These are phyloP conservation scores for Trimorus sp. DNA, from an alignment of 2,888 invertebrate species.

Conservation along the genomic window DNA sequence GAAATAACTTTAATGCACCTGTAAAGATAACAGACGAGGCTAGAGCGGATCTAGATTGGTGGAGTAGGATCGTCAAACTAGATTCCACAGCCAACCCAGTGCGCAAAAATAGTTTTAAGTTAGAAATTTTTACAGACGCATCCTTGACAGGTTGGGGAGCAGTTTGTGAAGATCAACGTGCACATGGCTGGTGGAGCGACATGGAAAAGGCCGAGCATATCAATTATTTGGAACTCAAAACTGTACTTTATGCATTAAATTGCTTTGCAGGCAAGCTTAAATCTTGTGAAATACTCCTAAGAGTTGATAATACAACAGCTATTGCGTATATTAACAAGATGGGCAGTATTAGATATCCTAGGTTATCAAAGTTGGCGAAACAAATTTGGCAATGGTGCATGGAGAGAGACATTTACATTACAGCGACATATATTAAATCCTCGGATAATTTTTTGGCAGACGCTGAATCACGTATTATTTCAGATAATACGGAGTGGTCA, in stretches of 20 bases:
- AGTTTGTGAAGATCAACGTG: neutral
- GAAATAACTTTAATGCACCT: neutral
- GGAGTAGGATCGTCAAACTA: too few relatives aligned
- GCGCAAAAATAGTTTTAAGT: too few relatives aligned
- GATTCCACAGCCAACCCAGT: too few relatives aligned
- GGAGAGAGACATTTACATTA: slow-evolving; percentile 6
- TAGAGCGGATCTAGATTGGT: too few relatives aligned
- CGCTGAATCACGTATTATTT: neutral
- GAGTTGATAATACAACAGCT: slow-evolving; percentile 8
- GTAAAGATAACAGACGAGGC: too few relatives aligned
- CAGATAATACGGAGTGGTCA: neutral
- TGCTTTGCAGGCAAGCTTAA: neutral
- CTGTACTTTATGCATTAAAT: neutral
- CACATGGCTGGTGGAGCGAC: slow-evolving; percentile 8
- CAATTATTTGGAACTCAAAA: neutral
- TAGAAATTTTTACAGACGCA: neutral
- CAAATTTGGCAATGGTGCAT: slow-evolving; percentile 20
- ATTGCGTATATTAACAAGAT: neutral
- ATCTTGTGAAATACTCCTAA: neutral
- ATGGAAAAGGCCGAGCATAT: neutral
- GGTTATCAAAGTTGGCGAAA: neutral
- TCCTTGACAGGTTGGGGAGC: neutral
- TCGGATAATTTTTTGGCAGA: slow-evolving; percentile 1
- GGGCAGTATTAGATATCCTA: neutral
- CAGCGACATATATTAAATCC: slow-evolving; percentile 35